Evolutionary conservation across 1,140 invertebrate species (phyloP).

Genomic region (Lethocerus indicus): DNA sequence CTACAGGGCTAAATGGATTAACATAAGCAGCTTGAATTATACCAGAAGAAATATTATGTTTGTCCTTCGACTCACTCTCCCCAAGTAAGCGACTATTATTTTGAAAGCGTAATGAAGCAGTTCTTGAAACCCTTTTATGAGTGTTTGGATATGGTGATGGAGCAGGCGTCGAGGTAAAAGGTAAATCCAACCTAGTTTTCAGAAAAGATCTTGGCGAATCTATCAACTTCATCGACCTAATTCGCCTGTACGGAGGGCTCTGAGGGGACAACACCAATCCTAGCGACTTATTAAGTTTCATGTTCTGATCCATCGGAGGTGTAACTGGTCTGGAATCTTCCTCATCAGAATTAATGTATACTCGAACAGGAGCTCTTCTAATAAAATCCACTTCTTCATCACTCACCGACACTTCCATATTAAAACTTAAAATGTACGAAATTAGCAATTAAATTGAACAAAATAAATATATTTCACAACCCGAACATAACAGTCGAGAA

Average conservation of each 20-base stretch:
- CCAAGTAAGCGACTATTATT: neutral
- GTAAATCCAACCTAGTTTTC: neutral
- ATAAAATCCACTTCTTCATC: slow-evolving; percentile 3
- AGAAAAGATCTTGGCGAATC: slow-evolving; percentile 7
- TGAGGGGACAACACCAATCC: slow-evolving; percentile 13
- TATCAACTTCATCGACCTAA: slow-evolving; percentile 11
- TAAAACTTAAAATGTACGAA: neutral
- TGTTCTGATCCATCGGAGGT: slow-evolving; percentile 10
- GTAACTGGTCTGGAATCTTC: slow-evolving; percentile 11
- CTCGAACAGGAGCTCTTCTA: neutral
- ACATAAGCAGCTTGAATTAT: neutral
- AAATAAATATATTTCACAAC: slow-evolving; percentile 1
- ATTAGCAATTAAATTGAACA: neutral
- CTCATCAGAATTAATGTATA: neutral
- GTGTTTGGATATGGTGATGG: slow-evolving; percentile 5
- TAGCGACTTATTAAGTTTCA: slow-evolving; percentile 11
- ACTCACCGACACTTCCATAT: neutral
- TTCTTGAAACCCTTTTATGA: slow-evolving; percentile 2
- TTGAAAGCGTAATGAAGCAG: slow-evolving; percentile 2
- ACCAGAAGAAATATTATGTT: neutral
- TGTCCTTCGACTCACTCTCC: slow-evolving; percentile 4
- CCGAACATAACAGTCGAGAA: neutral
- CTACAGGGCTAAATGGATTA: slow-evolving; percentile 9
- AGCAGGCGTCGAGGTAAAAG: slow-evolving; percentile 10
- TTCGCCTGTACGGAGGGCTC: slow-evolving; percentile 12